A percentile compares a stretch with the other conserved stretches of the same genome.
These are phyloP conservation scores for Acanthoscelides obtectus DNA, from an alignment of 2,888 invertebrate species.

Conservation along the genomic window DNA sequence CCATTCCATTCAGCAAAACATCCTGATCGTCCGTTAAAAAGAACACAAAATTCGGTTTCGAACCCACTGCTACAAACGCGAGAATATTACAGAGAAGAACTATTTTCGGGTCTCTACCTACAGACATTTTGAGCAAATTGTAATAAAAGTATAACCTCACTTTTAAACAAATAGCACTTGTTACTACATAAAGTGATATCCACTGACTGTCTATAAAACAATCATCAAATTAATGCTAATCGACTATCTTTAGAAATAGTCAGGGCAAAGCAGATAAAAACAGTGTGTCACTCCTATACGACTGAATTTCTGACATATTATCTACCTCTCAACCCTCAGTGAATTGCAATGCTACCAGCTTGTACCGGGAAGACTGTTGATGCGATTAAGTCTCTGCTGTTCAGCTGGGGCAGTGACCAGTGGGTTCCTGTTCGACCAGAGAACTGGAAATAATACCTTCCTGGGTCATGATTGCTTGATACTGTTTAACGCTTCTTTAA, in stretches of 20 bases:
- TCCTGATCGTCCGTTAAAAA: constrained; percentile 87
- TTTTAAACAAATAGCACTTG: neutral
- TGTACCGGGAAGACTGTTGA: too few relatives aligned
- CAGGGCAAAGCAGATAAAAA: neutral
- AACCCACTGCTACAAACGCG: neutral
- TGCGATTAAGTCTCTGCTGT: too few relatives aligned
- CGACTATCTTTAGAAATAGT: neutral
- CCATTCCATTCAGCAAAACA: constrained; percentile 70
- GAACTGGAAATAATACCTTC: too few relatives aligned
- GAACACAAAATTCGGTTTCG: constrained; percentile 65
- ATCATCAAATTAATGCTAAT: neutral
- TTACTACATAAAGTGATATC: neutral
- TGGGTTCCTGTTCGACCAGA: too few relatives aligned
- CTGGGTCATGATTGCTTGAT: too few relatives aligned
- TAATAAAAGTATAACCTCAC: neutral
- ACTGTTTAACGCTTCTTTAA: too few relatives aligned
- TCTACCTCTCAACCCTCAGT: too few relatives aligned
- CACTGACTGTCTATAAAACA: neutral
- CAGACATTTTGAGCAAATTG: neutral
- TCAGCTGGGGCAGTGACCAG: too few relatives aligned
- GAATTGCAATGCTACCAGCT: too few relatives aligned
- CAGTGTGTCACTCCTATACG: too few relatives aligned
- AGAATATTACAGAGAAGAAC: neutral
- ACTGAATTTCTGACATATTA: too few relatives aligned
- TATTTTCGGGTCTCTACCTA: neutral